These are phyloP conservation scores for Ischnura elegans DNA, from an alignment of 2,888 invertebrate genomes.

Conservation along the genomic window DNA sequence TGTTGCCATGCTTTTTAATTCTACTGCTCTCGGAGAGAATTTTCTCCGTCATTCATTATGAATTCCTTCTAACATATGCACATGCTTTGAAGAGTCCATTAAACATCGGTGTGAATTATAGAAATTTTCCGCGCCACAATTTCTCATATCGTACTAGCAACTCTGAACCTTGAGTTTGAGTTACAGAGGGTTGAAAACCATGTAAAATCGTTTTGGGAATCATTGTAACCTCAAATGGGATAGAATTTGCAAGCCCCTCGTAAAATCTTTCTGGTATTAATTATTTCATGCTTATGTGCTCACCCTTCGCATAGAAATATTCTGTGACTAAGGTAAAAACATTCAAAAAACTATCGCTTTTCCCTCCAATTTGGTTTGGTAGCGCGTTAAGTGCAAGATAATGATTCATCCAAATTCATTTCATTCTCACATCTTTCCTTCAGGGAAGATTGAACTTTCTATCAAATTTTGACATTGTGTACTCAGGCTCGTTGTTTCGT, in stretches of 20 bases:
- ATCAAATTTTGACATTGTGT: constrained; percentile 24
- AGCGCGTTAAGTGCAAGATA: not conserved
- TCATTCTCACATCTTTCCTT: not conserved
- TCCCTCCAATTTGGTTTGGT: not conserved
- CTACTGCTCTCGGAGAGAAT: no score
- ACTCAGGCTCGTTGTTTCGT: constrained; percentile 10
- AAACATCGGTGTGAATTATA: no score
- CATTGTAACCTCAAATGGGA: not conserved
- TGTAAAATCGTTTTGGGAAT: not conserved
- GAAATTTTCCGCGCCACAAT: no score
- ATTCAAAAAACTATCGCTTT: not conserved
- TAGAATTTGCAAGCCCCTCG: not conserved
- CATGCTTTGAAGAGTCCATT: no score
- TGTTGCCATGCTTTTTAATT: no score
- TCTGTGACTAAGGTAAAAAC: not conserved
- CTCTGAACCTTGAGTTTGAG: no score
- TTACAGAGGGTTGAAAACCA: no score
- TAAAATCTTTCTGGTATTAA: not conserved
- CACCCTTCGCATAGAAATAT: not conserved
- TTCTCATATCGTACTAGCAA: no score
- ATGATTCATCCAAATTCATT: not conserved
- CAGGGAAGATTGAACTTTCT: not conserved
- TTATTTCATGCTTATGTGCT: not conserved
- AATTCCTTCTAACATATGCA: no score
- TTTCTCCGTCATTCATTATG: no score